Conservation (phyloP, 37 sponge, comb jelly and placozoan genomes). For the Axinella damicornis region DNA sequence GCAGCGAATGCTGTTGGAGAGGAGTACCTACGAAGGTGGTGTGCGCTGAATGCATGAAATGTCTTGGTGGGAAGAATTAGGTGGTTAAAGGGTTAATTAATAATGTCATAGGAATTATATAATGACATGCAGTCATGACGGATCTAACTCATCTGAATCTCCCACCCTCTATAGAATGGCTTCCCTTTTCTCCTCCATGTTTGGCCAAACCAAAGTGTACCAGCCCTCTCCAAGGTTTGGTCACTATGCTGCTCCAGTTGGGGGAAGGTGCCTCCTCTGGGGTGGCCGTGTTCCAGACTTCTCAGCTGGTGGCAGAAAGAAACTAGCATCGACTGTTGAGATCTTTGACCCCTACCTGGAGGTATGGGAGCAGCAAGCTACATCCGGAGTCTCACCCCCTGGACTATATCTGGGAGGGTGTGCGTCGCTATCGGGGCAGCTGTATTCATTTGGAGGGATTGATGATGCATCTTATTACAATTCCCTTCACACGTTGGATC, state of each 20-base stretch:
- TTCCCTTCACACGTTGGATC: conserved; percentile 1
- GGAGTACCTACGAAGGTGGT: no score
- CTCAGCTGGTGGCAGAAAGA: background rate
- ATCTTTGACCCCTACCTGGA: conserved; percentile 10
- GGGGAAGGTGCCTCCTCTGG: background rate
- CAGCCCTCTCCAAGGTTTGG: background rate
- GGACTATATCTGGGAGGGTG: conserved; percentile 1
- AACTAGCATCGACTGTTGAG: background rate
- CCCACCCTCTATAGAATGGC: background rate
- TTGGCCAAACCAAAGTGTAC: background rate
- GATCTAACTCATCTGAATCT: no score
- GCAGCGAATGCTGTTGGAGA: no score
- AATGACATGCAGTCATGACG: no score
- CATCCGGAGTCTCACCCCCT: background rate
- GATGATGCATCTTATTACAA: background rate
- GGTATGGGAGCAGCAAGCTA: background rate
- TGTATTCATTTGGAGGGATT: conserved; percentile 7
- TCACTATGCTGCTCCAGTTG: background rate
- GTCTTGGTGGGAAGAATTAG: no score
- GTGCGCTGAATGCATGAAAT: no score
- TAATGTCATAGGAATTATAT: no score
- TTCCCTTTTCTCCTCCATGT: background rate
- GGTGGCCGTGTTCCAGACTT: background rate
- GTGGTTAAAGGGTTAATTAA: no score
- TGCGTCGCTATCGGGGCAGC: background rate